A percentile compares a stretch with the other conserved stretches of the same genome.
Conservation (phyloP, 2,113 vertebrate species). For the Pitta sordida region DNA sequence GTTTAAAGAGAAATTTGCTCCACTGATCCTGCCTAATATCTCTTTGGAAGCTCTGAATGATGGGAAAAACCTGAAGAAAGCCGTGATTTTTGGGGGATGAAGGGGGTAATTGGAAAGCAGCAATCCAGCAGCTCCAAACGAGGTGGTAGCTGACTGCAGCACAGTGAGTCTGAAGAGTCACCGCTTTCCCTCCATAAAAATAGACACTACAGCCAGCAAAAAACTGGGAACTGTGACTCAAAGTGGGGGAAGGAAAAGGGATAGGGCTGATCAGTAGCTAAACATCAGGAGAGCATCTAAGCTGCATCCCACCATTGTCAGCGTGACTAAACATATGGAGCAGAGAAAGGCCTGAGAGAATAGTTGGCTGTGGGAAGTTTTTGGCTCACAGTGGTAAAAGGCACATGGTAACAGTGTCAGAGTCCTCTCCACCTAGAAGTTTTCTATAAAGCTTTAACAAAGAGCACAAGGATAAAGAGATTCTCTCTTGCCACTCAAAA, state of each 20-base stretch:
- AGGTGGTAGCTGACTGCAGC: background rate
- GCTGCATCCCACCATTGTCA: background rate
- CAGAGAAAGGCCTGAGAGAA: background rate
- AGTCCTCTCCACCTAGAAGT: background rate
- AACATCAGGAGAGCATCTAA: constrained; percentile 31
- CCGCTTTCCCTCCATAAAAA: constrained; percentile 12
- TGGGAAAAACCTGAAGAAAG: background rate
- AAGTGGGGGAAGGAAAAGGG: constrained; percentile 27
- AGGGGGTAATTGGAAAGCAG: background rate
- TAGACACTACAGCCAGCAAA: background rate
- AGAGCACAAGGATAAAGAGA: background rate
- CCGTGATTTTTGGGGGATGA: background rate
- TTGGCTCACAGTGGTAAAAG: background rate
- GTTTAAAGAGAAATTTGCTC: background rate
- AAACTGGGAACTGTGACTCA: constrained; percentile 18
- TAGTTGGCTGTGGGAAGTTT: background rate
- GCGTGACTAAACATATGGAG: constrained; percentile 7
- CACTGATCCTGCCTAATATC: background rate
- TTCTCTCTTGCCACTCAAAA: background rate
- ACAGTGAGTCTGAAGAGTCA: background rate
- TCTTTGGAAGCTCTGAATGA: background rate
- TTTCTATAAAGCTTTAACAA: background rate
- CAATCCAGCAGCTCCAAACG: background rate
- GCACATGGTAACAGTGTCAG: background rate
- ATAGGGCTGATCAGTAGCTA: background rate